A percentile compares a stretch with the other conserved stretches of the same genome.
These are phyloP conservation scores for Lycophotia porphyrea DNA, from an alignment of 2,888 invertebrate species.

Conservation along the genomic window DNA sequence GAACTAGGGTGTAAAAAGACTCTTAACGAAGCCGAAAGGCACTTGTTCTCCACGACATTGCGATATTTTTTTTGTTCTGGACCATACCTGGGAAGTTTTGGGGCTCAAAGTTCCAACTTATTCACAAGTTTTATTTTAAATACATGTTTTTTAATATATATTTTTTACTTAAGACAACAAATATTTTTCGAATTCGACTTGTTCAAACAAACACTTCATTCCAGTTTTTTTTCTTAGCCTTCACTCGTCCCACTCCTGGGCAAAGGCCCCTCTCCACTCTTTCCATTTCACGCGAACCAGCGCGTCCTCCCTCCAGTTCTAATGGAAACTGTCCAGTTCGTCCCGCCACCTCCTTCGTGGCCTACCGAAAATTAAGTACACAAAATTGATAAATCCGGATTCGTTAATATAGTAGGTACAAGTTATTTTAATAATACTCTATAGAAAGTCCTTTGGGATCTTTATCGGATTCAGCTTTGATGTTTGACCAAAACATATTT, in stretches of 20 bases:
- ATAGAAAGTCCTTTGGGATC: background rate
- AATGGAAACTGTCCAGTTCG: background rate
- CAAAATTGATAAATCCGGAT: conserved; percentile 1
- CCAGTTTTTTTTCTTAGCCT: background rate
- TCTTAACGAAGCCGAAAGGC: too few relatives aligned
- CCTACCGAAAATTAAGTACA: background rate
- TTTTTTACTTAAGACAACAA: too few relatives aligned
- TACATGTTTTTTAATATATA: too few relatives aligned
- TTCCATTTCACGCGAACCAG: background rate
- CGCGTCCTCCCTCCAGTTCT: too few relatives aligned
- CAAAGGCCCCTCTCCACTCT: background rate
- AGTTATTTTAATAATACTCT: conserved; percentile 36
- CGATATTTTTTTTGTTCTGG: too few relatives aligned
- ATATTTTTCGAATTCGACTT: too few relatives aligned
- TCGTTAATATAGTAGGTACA: background rate
- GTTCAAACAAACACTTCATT: too few relatives aligned
- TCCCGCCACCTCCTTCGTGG: background rate
- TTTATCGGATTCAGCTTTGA: conserved; percentile 21
- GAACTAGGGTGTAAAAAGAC: too few relatives aligned
- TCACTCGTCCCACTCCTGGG: background rate
- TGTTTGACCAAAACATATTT: conserved; percentile 25
- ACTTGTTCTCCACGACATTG: too few relatives aligned
- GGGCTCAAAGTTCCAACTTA: too few relatives aligned
- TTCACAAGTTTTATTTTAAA: too few relatives aligned
- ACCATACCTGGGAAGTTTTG: too few relatives aligned